phyloP scores from a whole-genome alignment of 2,888 invertebrate species.

The Patella depressa region DNA sequence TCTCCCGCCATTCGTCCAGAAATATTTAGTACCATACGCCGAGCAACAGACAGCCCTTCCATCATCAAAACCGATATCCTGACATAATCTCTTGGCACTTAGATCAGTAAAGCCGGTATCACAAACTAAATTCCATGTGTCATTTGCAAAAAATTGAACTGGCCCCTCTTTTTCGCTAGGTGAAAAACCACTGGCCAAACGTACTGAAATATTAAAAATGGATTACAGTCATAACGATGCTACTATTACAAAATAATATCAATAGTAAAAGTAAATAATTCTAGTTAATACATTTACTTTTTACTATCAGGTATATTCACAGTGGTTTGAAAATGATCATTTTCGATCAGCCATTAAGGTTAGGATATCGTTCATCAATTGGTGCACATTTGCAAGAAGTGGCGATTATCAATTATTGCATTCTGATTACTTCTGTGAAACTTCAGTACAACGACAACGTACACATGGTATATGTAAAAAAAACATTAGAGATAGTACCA shows the following conservation, averaged over 20 bases:
- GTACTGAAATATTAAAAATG: slow-evolving; percentile 36
- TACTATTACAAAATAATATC: background rate
- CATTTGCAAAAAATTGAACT: slow-evolving; percentile 47
- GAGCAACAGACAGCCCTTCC: slow-evolving; percentile 56
- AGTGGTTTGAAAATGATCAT: too few species aligned
- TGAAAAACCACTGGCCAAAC: slow-evolving; percentile 49
- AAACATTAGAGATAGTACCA: too few species aligned
- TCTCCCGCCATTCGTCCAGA: slow-evolving; percentile 2
- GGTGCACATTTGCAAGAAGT: too few species aligned
- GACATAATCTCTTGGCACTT: slow-evolving; percentile 54
- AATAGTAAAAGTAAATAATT: background rate
- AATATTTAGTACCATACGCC: slow-evolving; percentile 49
- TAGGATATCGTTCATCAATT: too few species aligned
- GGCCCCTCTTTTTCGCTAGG: slow-evolving; percentile 52
- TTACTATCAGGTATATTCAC: background rate
- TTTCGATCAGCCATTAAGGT: too few species aligned
- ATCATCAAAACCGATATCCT: slow-evolving; percentile 50
- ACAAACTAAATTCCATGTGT: slow-evolving; percentile 55
- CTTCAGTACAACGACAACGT: too few species aligned
- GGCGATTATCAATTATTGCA: too few species aligned
- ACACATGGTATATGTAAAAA: too few species aligned
- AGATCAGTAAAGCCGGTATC: slow-evolving; percentile 57
- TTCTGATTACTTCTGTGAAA: too few species aligned
- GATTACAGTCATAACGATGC: background rate
- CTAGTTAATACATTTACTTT: too few species aligned